Conservation (phyloP, 1,140 invertebrate species). For the Chlorops oryzae region DNA sequence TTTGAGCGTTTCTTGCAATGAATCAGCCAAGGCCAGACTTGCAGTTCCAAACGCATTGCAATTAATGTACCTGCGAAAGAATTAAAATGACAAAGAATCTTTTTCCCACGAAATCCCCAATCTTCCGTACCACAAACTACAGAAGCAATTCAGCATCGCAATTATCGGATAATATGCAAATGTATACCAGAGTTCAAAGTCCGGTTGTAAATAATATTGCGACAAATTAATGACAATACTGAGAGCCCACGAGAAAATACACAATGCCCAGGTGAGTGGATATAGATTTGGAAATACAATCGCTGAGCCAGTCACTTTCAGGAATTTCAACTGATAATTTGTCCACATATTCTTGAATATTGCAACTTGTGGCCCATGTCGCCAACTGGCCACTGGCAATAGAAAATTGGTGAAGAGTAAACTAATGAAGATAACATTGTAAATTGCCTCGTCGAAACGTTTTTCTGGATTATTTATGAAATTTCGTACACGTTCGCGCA, state of each 20-base stretch:
- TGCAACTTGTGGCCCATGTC: constrained; percentile 59
- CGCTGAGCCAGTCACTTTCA: constrained; percentile 56
- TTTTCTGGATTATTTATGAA: constrained; percentile 56
- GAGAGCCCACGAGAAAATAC: constrained; percentile 57
- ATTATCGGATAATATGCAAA: constrained; percentile 64
- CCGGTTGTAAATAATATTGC: constrained; percentile 60
- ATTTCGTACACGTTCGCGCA: constrained; percentile 50
- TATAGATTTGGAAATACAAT: constrained; percentile 59
- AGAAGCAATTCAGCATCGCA: constrained; percentile 63
- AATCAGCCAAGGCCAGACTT: constrained; percentile 55
- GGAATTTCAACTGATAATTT: constrained; percentile 61
- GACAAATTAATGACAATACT: constrained; percentile 58
- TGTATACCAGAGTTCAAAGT: constrained; percentile 62
- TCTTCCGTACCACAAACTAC: constrained; percentile 53
- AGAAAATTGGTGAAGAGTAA: constrained; percentile 64
- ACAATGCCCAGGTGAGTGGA: constrained; percentile 55
- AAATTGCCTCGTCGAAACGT: constrained; percentile 63
- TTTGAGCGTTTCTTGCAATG: constrained; percentile 55
- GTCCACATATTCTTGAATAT: constrained; percentile 71
- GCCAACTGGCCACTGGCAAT: constrained; percentile 61
- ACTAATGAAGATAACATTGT: constrained; percentile 63
- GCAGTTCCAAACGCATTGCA: constrained; percentile 61
- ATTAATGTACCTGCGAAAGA: constrained; percentile 50
- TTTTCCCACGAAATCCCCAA: not conserved
- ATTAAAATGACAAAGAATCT: not conserved